Percentiles rank a stretch among this genome's conserved stretches.
These are phyloP conservation scores for Helobdella robusta DNA, from an alignment of 2,888 invertebrate genomes.

Conservation along the genomic window DNA sequence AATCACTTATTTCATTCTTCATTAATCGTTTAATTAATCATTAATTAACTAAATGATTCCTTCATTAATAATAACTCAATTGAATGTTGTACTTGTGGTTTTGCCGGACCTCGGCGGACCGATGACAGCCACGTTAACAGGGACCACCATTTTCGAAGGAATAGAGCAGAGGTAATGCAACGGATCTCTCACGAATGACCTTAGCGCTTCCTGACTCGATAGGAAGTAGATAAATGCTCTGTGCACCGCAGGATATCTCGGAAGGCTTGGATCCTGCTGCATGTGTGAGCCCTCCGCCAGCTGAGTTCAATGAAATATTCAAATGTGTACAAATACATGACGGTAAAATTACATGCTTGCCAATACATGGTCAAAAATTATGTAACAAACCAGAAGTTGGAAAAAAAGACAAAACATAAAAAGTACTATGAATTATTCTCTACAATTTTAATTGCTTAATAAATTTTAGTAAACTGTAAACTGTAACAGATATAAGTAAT, in stretches of 20 bases:
- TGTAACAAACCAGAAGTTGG: too few species aligned
- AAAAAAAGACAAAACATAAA: not conserved
- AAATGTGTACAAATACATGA: too few species aligned
- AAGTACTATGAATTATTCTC: too few species aligned
- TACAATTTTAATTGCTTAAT: too few species aligned
- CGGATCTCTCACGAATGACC: slow-evolving; percentile 45
- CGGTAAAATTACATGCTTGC: too few species aligned
- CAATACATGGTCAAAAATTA: too few species aligned
- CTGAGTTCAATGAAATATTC: too few species aligned
- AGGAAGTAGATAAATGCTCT: slow-evolving; percentile 47
- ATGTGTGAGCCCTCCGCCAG: slow-evolving; percentile 44
- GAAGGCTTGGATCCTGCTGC: slow-evolving; percentile 46
- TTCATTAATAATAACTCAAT: too few species aligned
- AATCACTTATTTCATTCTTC: too few species aligned
- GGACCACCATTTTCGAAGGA: slow-evolving; percentile 47
- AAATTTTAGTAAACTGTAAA: too few species aligned
- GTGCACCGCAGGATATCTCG: slow-evolving; percentile 45
- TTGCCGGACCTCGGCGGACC: slow-evolving; percentile 51
- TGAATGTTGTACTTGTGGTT: slow-evolving; percentile 45
- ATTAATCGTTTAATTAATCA: too few species aligned
- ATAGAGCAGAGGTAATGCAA: slow-evolving; percentile 43
- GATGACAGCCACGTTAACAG: slow-evolving; percentile 46
- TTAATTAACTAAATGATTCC: too few species aligned
- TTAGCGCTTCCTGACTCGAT: slow-evolving; percentile 40
- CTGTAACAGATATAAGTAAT: not conserved